Conservation (phyloP, 2,888 invertebrate species). For the Amphipyra berbera region DNA sequence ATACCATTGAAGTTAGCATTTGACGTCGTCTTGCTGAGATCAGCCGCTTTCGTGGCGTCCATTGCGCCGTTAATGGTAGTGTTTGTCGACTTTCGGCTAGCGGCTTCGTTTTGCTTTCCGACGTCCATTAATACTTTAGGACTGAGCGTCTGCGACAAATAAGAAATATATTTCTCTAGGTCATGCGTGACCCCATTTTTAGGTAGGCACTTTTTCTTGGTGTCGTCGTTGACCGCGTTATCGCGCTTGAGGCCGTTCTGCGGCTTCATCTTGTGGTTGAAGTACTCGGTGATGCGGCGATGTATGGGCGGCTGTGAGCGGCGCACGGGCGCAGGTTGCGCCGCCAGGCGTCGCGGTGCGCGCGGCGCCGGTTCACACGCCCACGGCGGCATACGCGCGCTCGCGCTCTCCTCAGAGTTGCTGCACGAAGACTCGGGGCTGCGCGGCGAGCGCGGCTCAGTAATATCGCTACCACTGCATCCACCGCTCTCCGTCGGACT, state of each 20-base stretch:
- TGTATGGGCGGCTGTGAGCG: slow-evolving; percentile 87
- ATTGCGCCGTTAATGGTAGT: slow-evolving; percentile 62
- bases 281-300: slow-evolving; percentile 96
- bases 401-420: slow-evolving; percentile 84
- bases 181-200: slow-evolving; percentile 86
- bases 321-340: slow-evolving; percentile 77
- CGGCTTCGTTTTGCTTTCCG: slow-evolving; percentile 75
- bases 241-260: slow-evolving; percentile 89
- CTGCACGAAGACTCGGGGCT: slow-evolving; percentile 91
- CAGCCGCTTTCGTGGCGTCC: slow-evolving; percentile 66
- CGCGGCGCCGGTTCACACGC: slow-evolving; percentile 86
- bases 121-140: slow-evolving; percentile 86
- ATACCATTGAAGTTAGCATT: slow-evolving; percentile 69
- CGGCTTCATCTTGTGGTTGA: slow-evolving; percentile 95
- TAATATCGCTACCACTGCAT: slow-evolving; percentile 94
- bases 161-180: slow-evolving; percentile 87
- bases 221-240: slow-evolving; percentile 73
- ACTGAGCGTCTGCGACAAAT: slow-evolving; percentile 85
- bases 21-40: slow-evolving; percentile 70
- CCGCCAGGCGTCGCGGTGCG: slow-evolving; percentile 83
- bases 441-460: slow-evolving; percentile 96
- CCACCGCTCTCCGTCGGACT: slow-evolving; percentile 94
- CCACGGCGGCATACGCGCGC: slow-evolving; percentile 88
- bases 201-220: slow-evolving; percentile 84
- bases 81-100: slow-evolving; percentile 62